Base-by-base conservation (phyloP, 2,113 vertebrate species). In the Misgurnus mizolepis region DNA sequence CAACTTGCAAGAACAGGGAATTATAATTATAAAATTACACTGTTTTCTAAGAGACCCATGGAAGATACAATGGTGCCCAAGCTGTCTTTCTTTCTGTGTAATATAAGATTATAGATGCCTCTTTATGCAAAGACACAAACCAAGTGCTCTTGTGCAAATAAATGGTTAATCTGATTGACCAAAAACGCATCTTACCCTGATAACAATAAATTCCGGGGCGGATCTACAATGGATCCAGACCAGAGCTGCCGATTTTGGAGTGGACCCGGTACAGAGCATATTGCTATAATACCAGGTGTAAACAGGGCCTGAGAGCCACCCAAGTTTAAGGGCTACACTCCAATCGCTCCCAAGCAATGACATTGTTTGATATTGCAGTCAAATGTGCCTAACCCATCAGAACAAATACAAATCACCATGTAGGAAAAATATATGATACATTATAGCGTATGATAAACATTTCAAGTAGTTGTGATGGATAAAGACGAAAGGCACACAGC, bases 251-350 rank as follows among this genome's bases (percentile, higher is more conserved):
- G 27, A 34, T 34, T 34, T 34, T 34, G 27, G 27, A 34, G 27
- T 3, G 3, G 27, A 34, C 27, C 27, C 1, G 27, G 27, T 2
- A 34, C 27, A 34, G 27, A 34, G 27, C 27, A 1, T 34, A 34
- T 34, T 34, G 1, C 27, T 34, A 34, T 34, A 34, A 22, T 22
- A 22, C 22, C 22, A 34, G 27, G 27, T 34, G 27, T 34, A 34
- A 34, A 34, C 27, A 34, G 27, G 27, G 27, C 27, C 27, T 74
- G 81, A 83, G 65, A 50, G 9, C 62, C 64, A 61, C 7, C 62
- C 62, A 58, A 67, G 72, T 72, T 43, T 72, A 80, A 80, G 49
- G 66, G 71, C 34, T 68, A 70, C 61, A 53, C 58, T 67, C 76
- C 65, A 76, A 82, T 67, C 45, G 80, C 18, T 12, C 14, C 34